Percentiles rank a stretch among this genome's conserved stretches.
These are phyloP conservation scores for Sebastes diaconus DNA, from an alignment of 2,797 vertebrate genomes.

Conservation along the genomic window DNA sequence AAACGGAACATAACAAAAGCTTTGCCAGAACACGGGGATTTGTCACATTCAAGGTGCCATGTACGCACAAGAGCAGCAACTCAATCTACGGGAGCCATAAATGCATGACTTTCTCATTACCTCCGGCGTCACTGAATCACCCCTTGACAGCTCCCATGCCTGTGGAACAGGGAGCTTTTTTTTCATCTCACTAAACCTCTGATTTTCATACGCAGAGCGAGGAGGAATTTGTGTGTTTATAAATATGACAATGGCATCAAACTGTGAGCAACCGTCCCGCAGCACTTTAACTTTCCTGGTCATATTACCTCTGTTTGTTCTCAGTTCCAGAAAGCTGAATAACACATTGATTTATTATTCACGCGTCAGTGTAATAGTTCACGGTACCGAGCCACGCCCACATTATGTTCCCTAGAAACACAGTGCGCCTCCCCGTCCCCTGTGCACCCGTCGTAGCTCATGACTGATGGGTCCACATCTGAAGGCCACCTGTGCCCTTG, in stretches of 20 bases:
- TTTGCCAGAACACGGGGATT: constrained; percentile 36
- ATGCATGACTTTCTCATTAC: constrained; percentile 66
- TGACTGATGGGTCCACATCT: constrained; percentile 65
- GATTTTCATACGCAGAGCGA: constrained; percentile 11
- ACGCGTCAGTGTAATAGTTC: constrained; percentile 42
- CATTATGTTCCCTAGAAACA: constrained; percentile 45
- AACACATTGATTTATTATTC: constrained; percentile 32
- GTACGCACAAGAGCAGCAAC: constrained; percentile 33
- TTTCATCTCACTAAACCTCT: constrained; percentile 12
- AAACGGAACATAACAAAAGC: constrained; percentile 42
- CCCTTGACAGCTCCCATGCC: constrained; percentile 27
- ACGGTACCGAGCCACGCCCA: constrained; percentile 32
- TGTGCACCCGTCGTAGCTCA: constrained; percentile 29
- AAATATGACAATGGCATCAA: constrained; percentile 42
- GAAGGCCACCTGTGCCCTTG: constrained; percentile 70
- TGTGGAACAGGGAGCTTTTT: constrained; percentile 14
- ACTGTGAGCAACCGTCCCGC: neutral
- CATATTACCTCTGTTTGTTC: constrained; percentile 6
- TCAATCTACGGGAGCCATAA: constrained; percentile 52
- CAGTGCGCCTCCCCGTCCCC: neutral
- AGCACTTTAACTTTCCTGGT: neutral
- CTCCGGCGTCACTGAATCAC: constrained; percentile 37
- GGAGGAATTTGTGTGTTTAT: constrained; percentile 37
- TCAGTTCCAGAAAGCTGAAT: neutral
- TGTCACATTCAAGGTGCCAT: constrained; percentile 54